These are phyloP conservation scores for Corythucha ciliata DNA, from an alignment of 2,888 invertebrate species.

Conservation along the genomic window DNA sequence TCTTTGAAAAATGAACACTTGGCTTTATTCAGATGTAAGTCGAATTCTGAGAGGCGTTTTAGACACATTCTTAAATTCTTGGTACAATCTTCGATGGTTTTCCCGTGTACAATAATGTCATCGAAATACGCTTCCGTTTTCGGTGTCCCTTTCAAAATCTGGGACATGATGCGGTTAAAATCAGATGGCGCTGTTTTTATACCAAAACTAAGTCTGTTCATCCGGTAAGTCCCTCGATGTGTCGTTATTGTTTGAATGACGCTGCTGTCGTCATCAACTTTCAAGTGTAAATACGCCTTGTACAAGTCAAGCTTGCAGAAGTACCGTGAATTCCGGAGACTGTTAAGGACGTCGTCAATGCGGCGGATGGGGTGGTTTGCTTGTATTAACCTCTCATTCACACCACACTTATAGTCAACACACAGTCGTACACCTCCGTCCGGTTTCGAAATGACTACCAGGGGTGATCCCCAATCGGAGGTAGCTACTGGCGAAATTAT, in stretches of 20 bases:
- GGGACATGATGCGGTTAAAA: conserved; percentile 27
- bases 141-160: conserved; percentile 24
- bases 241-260: conserved; percentile 14
- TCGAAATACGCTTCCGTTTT: conserved; percentile 18
- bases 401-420: too few relatives aligned
- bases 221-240: conserved; percentile 9
- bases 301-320: too few relatives aligned
- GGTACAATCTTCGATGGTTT: conserved; percentile 8
- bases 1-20: conserved; percentile 24
- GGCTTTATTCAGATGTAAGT: conserved; percentile 25
- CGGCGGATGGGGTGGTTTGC: too few relatives aligned
- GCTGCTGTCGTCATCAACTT: conserved; percentile 13
- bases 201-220: conserved; percentile 22
- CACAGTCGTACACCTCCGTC: too few relatives aligned
- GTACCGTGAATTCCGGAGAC: too few relatives aligned
- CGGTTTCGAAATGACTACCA: too few relatives aligned
- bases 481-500: too few relatives aligned
- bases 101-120: conserved; percentile 21
- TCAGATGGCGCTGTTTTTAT: conserved; percentile 29
- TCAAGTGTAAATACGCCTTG: conserved; percentile 12
- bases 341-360: too few relatives aligned
- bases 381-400: too few relatives aligned
- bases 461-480: too few relatives aligned
- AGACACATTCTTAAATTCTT: conserved; percentile 6
- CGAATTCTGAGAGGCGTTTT: conserved; percentile 9